These are phyloP conservation scores for Lepus townsendii DNA, from an alignment of 2,797 vertebrate genomes.

Conservation along the genomic window DNA sequence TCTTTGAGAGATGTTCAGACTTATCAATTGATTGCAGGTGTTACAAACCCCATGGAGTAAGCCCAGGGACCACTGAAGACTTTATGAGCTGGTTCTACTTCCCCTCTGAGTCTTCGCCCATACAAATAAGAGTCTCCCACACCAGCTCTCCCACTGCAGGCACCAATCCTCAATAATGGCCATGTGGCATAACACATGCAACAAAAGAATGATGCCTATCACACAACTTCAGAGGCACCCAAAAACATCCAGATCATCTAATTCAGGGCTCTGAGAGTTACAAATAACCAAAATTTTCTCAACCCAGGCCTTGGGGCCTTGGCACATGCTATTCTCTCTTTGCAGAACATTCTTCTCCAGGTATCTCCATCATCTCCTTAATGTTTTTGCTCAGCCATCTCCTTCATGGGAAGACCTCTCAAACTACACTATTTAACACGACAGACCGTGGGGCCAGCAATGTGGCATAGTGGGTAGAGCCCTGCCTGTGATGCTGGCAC, in stretches of 20 bases:
- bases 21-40: not conserved
- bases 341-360: not conserved
- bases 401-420: not conserved
- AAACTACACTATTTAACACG: not conserved
- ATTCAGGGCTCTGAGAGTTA: not conserved
- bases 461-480: too few relatives aligned
- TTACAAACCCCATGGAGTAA: not conserved
- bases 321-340: not conserved
- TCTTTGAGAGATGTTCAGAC: not conserved
- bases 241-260: not conserved
- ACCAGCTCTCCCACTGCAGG: not conserved
- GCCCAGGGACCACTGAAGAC: not conserved
- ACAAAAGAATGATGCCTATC: not conserved
- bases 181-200: not conserved
- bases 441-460: too few relatives aligned
- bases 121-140: not conserved
- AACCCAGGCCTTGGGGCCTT: not conserved
- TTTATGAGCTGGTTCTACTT: not conserved
- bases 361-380: not conserved
- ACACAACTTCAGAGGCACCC: not conserved
- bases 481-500: too few relatives aligned
- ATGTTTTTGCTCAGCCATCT: not conserved
- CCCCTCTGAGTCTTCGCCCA: not conserved
- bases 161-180: not conserved
- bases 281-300: not conserved